Conservation (phyloP, 1,140 invertebrate genomes). For the Centruroides vittatus region DNA sequence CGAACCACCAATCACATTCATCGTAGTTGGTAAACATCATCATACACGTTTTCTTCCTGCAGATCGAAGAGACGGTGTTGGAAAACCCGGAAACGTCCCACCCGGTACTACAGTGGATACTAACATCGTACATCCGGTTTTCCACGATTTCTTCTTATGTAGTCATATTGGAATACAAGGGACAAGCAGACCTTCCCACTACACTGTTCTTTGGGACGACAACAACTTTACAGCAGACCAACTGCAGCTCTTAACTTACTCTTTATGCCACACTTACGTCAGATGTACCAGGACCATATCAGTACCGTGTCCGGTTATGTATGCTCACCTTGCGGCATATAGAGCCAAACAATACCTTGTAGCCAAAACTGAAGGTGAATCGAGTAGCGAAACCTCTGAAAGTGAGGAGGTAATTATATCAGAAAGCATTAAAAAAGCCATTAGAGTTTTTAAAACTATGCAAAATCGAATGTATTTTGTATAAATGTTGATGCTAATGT, state of each 20-base stretch:
- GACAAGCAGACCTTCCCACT: slow-evolving; percentile 13
- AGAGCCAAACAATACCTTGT: too few relatives aligned
- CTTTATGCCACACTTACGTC: slow-evolving; percentile 17
- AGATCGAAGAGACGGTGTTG: slow-evolving; percentile 17
- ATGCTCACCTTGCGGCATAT: too few relatives aligned
- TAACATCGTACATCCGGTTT: slow-evolving; percentile 40
- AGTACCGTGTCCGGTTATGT: too few relatives aligned
- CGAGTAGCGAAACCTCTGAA: not conserved
- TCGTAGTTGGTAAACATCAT: slow-evolving; percentile 19
- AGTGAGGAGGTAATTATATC: not conserved
- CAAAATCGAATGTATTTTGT: too few relatives aligned
- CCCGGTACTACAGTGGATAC: too few relatives aligned
- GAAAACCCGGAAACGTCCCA: slow-evolving; percentile 7
- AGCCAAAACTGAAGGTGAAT: not conserved
- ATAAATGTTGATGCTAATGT: too few relatives aligned
- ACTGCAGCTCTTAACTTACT: slow-evolving; percentile 14
- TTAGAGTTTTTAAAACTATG: not conserved
- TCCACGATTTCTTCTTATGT: slow-evolving; percentile 32
- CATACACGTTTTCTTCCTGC: slow-evolving; percentile 10
- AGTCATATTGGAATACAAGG: slow-evolving; percentile 23
- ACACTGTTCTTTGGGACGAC: slow-evolving; percentile 12
- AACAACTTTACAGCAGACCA: slow-evolving; percentile 9
- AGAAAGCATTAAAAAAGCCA: not conserved
- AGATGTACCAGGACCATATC: not conserved
- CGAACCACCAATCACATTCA: slow-evolving; percentile 14